Conservation (phyloP, 1,140 invertebrate species). For the Eurosta solidaginis region DNA sequence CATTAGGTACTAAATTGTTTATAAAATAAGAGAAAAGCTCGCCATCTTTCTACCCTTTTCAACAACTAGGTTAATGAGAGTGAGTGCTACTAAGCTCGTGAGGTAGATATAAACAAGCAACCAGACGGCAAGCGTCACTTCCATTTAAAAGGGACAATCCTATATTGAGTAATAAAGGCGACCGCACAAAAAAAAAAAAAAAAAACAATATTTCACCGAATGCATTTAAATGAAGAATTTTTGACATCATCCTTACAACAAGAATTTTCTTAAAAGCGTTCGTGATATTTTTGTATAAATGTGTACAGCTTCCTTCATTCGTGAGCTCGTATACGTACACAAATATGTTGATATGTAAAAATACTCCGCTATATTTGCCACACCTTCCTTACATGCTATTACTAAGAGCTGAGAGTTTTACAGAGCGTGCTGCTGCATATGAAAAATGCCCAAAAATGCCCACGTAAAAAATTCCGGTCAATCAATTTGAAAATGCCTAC, state of each 20-base stretch:
- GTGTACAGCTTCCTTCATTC: not conserved
- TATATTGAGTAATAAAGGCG: too few species aligned
- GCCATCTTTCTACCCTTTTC: not conserved
- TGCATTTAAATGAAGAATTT: not conserved
- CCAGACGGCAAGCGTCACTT: not conserved
- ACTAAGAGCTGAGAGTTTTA: not conserved
- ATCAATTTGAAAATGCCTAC: not conserved
- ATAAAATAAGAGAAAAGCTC: not conserved
- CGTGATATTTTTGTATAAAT: too few species aligned
- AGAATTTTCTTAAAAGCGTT: not conserved
- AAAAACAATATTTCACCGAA: not conserved
- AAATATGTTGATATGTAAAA: not conserved
- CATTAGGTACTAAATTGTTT: not conserved
- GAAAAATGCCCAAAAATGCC: not conserved
- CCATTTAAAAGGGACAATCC: not conserved
- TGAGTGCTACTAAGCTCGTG: not conserved
- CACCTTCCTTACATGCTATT: not conserved
- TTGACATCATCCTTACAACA: slow-evolving; percentile 25
- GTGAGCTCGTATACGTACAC: not conserved
- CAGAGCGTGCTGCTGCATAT: not conserved
- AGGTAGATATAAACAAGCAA: not conserved
- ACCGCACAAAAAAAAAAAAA: not conserved
- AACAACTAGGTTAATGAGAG: not conserved
- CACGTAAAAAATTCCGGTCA: slow-evolving; percentile 16
- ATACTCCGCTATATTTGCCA: not conserved